Percentiles rank a stretch among this genome's conserved stretches.
Evolutionary conservation across 2,888 invertebrate species (phyloP).

Genomic region (Eucera pruinosa): DNA sequence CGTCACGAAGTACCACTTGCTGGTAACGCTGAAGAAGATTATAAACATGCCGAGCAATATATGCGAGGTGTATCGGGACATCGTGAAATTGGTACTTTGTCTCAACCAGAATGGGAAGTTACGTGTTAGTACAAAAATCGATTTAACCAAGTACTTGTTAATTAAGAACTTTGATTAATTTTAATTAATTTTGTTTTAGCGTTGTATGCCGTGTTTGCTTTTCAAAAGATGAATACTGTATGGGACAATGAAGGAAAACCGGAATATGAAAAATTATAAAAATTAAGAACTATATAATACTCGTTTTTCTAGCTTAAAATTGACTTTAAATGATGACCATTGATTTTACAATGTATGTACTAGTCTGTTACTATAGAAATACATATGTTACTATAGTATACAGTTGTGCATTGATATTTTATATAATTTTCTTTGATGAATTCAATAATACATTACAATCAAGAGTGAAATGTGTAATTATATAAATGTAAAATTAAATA

Average conservation of each 20-base stretch:
- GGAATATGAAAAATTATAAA: conserved; percentile 70
- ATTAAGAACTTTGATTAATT: conserved; percentile 20
- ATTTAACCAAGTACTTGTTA: background rate
- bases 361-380: conserved; percentile 39
- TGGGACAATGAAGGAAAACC: conserved; percentile 88
- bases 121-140: conserved; percentile 89
- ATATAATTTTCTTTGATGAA: conserved; percentile 22
- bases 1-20: conserved; percentile 85
- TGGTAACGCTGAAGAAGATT: conserved; percentile 88
- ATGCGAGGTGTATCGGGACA: conserved; percentile 82
- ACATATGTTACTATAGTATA: conserved; percentile 32
- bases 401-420: conserved; percentile 16
- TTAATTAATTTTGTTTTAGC: conserved; percentile 85
- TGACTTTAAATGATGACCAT: conserved; percentile 19
- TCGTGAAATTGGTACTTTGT: conserved; percentile 91
- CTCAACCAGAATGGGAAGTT: conserved; percentile 96
- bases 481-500: conserved; percentile 23
- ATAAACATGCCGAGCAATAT: conserved; percentile 89
- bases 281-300: conserved; percentile 2
- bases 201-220: conserved; percentile 93
- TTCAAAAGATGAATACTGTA: conserved; percentile 90
- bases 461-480: conserved; percentile 11
- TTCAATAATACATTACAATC: conserved; percentile 15
- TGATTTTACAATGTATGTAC: conserved; percentile 78
- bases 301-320: conserved; percentile 26